Evolutionary conservation across 2,797 vertebrate genomes (phyloP), one percentile per base, ranked within the genome.

Genomic region (Poecilia gillii): DNA sequence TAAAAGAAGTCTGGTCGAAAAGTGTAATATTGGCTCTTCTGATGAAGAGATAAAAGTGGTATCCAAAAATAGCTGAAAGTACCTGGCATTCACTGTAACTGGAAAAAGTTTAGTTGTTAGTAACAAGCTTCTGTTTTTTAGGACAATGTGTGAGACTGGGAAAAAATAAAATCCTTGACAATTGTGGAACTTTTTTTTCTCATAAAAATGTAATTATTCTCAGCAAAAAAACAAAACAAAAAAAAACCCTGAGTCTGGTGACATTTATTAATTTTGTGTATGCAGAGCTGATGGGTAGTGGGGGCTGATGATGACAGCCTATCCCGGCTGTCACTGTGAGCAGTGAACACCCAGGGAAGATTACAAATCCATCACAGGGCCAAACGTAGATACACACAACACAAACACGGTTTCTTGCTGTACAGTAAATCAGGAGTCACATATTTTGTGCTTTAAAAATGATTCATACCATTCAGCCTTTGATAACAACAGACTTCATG

Each of bases 291-390:
- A 70, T 70, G 39, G 20, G 23, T 70, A 70, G 41, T n/a, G 39
- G 39, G 64, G 64, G 66, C 66, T 70, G 68, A 71, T 71, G n/a
- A 46, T 46, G 43, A 46, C 68, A 46, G 68, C 41, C 25, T 71
- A 45, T 71, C 41, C 68, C 43, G 28, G 20, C 18, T 49, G 33
- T 18, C 39, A 77, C 11, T 64, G 68, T 46, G 41, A 45, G 68
- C 13, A 46, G 68, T 71, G 43, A n/a, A 46, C 68, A 71, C 0
- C 43, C 68, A 71, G 66, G 36, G 66, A 70, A 70, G 41, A 71
- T 71, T 71, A 46, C 41, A 46, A 71, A n/a, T 71, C 43, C 68
- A 71, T 71, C 68, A 71, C 68, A n/a, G 25, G 6, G 68, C 41
- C 68, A 71, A 71, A 28, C 25, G 6, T 6, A 46, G 25, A 71